phyloP scores from a whole-genome alignment of 2,888 invertebrate species.

The Xanthostigma xanthostigma region DNA sequence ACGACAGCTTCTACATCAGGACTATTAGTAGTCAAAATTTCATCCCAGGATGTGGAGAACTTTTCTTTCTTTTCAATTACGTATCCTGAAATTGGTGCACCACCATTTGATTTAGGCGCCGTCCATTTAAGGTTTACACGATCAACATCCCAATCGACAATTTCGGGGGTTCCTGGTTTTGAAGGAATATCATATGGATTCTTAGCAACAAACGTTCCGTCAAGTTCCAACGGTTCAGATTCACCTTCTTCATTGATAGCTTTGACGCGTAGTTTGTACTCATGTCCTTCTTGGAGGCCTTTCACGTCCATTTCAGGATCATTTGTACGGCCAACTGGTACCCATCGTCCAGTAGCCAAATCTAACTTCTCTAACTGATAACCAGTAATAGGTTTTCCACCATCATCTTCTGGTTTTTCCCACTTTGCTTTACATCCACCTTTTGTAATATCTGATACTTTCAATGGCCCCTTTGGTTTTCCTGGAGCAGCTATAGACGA shows the following conservation, averaged over 20 bases:
- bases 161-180: constrained; percentile 73
- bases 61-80: constrained; percentile 82
- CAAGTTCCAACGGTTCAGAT: constrained; percentile 88
- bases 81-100: constrained; percentile 70
- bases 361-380: constrained; percentile 92
- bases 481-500: constrained; percentile 50
- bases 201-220: constrained; percentile 76
- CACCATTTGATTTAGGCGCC: constrained; percentile 61
- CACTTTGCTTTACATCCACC: constrained; percentile 80
- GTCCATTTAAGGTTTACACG: constrained; percentile 76
- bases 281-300: constrained; percentile 80
- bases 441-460: constrained; percentile 78
- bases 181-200: constrained; percentile 87
- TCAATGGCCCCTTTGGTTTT: constrained; percentile 78
- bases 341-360: constrained; percentile 81
- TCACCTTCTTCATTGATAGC: constrained; percentile 93
- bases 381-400: constrained; percentile 83
- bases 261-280: constrained; percentile 86
- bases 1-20: constrained; percentile 70
- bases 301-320: constrained; percentile 79
- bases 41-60: constrained; percentile 63
- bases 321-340: constrained; percentile 76
- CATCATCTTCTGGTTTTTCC: constrained; percentile 91
- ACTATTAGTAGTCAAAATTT: constrained; percentile 57
- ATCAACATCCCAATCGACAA: constrained; percentile 82